A percentile compares a stretch with the other conserved stretches of the same genome.
Conservation (phyloP, 2,113 vertebrate species). For the Odocoileus hemionus region DNA sequence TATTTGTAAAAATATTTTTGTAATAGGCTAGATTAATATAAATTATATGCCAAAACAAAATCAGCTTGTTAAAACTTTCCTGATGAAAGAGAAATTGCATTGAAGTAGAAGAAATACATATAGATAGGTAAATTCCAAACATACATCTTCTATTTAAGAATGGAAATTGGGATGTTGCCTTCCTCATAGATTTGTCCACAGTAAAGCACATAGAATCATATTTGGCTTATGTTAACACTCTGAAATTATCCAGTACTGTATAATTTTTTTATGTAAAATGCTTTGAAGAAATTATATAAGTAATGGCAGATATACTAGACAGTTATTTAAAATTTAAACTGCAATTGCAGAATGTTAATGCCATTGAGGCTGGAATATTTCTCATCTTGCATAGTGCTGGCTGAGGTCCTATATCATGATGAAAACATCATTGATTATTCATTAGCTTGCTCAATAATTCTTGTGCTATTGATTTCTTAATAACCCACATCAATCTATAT, state of each 20-base stretch:
- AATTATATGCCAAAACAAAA: not conserved
- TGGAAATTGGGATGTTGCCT: not conserved
- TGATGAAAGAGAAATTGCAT: not conserved
- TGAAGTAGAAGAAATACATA: not conserved
- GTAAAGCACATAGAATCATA: not conserved
- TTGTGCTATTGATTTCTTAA: constrained; percentile 59
- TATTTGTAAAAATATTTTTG: not conserved
- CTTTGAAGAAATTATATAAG: not conserved
- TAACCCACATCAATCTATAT: constrained; percentile 46
- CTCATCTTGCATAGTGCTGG: not conserved
- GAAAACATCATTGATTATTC: constrained; percentile 55
- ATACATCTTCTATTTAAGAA: not conserved
- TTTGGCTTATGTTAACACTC: not conserved
- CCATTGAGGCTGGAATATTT: not conserved
- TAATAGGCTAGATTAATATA: not conserved
- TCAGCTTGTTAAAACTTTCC: not conserved
- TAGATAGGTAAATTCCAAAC: not conserved
- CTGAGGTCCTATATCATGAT: not conserved
- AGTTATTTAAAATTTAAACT: not conserved
- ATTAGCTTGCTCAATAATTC: constrained; percentile 62
- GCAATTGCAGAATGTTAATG: not conserved
- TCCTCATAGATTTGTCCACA: not conserved
- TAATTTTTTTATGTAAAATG: not conserved
- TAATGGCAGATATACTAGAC: not conserved
- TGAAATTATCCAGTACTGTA: not conserved